Evolutionary conservation across 2,888 invertebrate species (phyloP).

Genomic region (Carterocephalus palaemon): DNA sequence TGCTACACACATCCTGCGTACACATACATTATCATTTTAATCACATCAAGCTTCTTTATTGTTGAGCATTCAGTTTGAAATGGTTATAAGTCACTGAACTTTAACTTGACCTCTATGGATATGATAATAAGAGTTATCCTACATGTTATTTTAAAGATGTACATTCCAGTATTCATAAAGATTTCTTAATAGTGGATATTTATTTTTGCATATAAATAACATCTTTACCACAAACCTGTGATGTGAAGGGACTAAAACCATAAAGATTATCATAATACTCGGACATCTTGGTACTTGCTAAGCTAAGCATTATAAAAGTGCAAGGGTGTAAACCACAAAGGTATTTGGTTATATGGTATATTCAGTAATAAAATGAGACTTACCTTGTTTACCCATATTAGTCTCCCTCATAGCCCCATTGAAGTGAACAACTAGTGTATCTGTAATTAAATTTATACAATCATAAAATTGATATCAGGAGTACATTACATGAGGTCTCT

Average conservation of each 20-base stretch:
- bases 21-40: constrained; percentile 61
- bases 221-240: no score
- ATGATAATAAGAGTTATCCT: constrained; percentile 6
- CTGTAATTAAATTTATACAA: constrained; percentile 43
- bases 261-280: no score
- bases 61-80: not conserved
- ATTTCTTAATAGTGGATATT: no score
- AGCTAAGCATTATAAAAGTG: no score
- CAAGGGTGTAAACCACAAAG: no score
- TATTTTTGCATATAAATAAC: no score
- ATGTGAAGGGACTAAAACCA: no score
- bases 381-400: constrained; percentile 54
- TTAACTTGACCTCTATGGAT: constrained; percentile 2
- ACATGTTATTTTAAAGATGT: not conserved
- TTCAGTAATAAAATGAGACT: constrained; percentile 36
- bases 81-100: constrained; percentile 5
- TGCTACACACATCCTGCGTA: constrained; percentile 40
- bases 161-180: constrained; percentile 1
- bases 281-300: no score
- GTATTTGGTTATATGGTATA: no score
- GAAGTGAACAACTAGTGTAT: constrained; percentile 61
- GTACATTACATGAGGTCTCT: no score
- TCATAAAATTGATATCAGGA: constrained; percentile 22
- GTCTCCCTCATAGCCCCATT: constrained; percentile 57
- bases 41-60: constrained; percentile 37